Evolutionary conservation across 2,888 invertebrate species (phyloP), one percentile per base, ranked within the genome.

Genomic region (Caradrina clavipalpis): DNA sequence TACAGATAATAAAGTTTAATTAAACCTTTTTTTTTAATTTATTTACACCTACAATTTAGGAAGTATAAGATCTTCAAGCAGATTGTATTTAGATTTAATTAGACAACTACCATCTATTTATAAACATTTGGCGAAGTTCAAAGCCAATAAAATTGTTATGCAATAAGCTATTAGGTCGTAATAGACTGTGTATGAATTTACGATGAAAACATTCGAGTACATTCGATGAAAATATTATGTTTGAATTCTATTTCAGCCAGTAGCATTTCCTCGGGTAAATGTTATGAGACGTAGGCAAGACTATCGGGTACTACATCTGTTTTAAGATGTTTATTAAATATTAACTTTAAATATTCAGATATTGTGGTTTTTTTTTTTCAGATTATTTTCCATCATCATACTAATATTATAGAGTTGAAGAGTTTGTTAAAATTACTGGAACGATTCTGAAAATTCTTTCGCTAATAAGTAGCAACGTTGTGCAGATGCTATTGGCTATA

Each of bases 191-290:
- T 17, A 45, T 51, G 2, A 55, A 67, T 67, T 61, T 49, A 61
- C 15, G 26, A 45, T 45, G 55, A 53, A 42, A 60, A 73, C 35
- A 57, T 54, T 57, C 39, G 2, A 45, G 64, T 21, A 22, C 1
- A 15, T 60, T 51, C 21, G 3, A 22, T 51, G 21, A 66, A 57
- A 69, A 76, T 66, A 61, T 66, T 50, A 57, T 60, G n/a, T 35
- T 26, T 26, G 15, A 67, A 72, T 19, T 76, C 69, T 76, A 79
- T 79, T 79, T 79, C 49, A 6, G 53, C 45, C 45, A 45, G 17
- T 6, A 17, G 42, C 17, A 58, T 53, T 76, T 73, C 63, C 58
- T 53, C 54, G 42, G 39, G 56, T 51, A 62, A 53, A 10, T 59
- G 47, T 55, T 50, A 8, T 49, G 51, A 45, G 45, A 21, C 13